Percentiles rank a stretch among this genome's conserved stretches.
Conservation (phyloP, 1,140 invertebrate species). For the Rhagoletis zephyria region DNA sequence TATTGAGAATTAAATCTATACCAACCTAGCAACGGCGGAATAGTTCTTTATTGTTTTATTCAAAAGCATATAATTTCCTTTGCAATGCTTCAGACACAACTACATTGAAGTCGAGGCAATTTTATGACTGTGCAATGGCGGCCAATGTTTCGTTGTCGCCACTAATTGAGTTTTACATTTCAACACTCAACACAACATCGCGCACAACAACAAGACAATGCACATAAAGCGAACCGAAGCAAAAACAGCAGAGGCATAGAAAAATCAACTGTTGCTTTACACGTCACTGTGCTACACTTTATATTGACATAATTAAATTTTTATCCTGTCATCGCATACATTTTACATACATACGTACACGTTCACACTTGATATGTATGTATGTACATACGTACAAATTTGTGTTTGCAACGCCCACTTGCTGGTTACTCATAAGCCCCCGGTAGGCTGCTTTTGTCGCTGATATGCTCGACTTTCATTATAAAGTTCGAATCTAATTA, state of each 20-base stretch:
- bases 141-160: neutral
- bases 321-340: neutral
- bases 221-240: neutral
- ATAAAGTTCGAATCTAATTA: constrained; percentile 31
- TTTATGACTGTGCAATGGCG: neutral
- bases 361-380: neutral
- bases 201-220: neutral
- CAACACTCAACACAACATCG: neutral
- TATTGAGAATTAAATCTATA: too few species aligned
- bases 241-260: neutral
- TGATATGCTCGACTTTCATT: neutral
- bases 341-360: neutral
- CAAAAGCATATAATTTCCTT: too few species aligned
- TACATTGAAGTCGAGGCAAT: too few species aligned
- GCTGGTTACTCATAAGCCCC: constrained; percentile 1
- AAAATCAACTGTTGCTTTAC: constrained; percentile 17
- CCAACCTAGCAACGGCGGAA: too few species aligned
- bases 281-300: neutral
- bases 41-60: too few species aligned
- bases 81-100: too few species aligned
- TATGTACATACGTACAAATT: neutral
- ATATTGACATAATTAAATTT: constrained; percentile 43
- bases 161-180: constrained; percentile 3
- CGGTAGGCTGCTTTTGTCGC: neutral
- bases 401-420: neutral